phyloP scores from a whole-genome alignment of 2,113 vertebrate genomes.

The Ochotona curzoniae region DNA sequence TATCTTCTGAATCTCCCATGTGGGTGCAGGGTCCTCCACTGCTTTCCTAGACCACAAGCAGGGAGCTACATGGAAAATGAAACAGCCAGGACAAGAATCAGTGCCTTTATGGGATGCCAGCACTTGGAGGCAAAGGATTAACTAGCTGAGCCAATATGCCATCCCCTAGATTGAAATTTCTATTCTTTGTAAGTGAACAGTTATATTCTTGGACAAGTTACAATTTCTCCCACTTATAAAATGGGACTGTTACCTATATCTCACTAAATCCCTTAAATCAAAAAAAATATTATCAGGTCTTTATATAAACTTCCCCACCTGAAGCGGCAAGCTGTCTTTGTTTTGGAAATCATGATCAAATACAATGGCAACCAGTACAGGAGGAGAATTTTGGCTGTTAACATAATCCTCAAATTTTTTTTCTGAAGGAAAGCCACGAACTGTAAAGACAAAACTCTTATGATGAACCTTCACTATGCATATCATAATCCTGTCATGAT shows the following conservation, averaged over 20 bases:
- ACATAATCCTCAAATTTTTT: slow-evolving; percentile 91
- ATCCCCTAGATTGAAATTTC: background rate
- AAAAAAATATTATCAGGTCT: background rate
- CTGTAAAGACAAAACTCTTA: slow-evolving; percentile 77
- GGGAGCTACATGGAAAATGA: no score
- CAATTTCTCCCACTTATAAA: background rate
- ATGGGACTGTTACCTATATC: background rate
- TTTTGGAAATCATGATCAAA: slow-evolving; percentile 90
- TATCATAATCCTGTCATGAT: background rate
- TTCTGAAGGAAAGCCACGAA: slow-evolving; percentile 92
- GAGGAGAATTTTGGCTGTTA: slow-evolving; percentile 85
- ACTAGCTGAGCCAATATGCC: no score
- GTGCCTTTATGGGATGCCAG: no score
- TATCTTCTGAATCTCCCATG: no score
- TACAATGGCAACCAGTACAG: slow-evolving; percentile 91
- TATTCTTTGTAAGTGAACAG: background rate
- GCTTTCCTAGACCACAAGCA: no score
- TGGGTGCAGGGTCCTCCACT: no score
- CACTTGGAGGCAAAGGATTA: no score
- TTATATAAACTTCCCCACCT: slow-evolving; percentile 85
- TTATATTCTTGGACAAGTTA: background rate
- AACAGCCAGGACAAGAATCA: no score
- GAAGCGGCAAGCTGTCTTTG: slow-evolving; percentile 89
- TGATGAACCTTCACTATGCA: background rate
- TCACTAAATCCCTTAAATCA: background rate